Base-by-base conservation (phyloP, 2,113 vertebrate species). In the Cyprinus carpio region DNA sequence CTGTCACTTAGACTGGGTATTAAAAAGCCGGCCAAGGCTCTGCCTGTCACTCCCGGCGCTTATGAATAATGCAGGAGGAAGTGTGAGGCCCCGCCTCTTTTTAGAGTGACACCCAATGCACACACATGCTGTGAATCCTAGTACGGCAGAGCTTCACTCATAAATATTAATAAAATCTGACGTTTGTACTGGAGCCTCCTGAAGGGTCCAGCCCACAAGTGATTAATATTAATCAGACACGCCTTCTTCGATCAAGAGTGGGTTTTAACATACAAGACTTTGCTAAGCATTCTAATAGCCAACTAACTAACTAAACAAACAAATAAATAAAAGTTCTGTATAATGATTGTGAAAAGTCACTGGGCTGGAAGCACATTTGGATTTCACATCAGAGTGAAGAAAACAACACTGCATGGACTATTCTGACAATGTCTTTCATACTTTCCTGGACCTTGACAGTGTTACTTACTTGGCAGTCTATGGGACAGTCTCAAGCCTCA, bases 41-140 rank as follows among this genome's bases (percentile, higher is more conserved):
- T 90, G 89, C 90, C 92, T 51, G 82, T 91, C 92, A 92, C 92
- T 90, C 88, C 82, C 78, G 65, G 90, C 87, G 83, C 31, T 82
- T 78, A 86, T 92, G 91, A 94, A 94, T 95, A 92, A 94, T 93
- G 90, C 80, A 95, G 93, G 91, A 94, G 91, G 20, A 88, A 88
- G 92, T 84, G 6, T 31, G 11, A 81, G 8, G 46, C 82, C 69
- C 82, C 86, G 25, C 86, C 86, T 87, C 40, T 83, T 16, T 37
- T 84, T 20, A 2, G 60, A 43, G 62, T 18, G 15, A 85, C 67
- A 74, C 62, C 60, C 43, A 69, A 51, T 64, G 34, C 34, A 81
- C n/a, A 34, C 54, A n/a, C 16, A 6, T 18, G 34, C 23, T 23
- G 34, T 75, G 23, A 27, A 15, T 75, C n/a, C 37, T 49, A 49